Conservation (phyloP, 2,888 invertebrate species). For the Perithous albicinctus region DNA sequence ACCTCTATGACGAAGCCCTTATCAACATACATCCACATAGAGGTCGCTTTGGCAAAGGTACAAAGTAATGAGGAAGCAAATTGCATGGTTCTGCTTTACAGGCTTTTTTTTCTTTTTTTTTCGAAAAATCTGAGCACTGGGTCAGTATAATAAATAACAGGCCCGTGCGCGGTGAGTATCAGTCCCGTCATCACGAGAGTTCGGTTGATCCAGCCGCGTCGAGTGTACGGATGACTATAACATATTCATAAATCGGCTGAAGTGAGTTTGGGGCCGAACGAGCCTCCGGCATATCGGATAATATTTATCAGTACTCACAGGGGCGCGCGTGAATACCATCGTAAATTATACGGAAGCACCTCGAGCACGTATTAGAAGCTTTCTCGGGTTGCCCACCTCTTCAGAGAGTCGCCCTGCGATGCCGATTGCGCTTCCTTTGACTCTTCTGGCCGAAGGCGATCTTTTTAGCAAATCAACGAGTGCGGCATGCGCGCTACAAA, state of each 20-base stretch:
- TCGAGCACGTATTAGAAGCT: slow-evolving; percentile 58
- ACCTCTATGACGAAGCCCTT: too few relatives aligned
- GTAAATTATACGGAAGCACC: slow-evolving; percentile 68
- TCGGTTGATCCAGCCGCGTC: slow-evolving; percentile 1
- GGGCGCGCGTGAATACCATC: slow-evolving; percentile 30
- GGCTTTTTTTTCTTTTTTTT: neutral
- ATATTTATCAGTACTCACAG: slow-evolving; percentile 57
- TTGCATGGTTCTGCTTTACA: too few relatives aligned
- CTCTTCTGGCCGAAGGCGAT: slow-evolving; percentile 19
- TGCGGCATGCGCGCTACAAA: slow-evolving; percentile 13
- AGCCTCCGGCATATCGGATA: slow-evolving; percentile 62
- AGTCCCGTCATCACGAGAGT: slow-evolving; percentile 12
- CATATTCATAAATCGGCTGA: slow-evolving; percentile 44
- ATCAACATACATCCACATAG: too few relatives aligned
- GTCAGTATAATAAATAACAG: slow-evolving; percentile 14
- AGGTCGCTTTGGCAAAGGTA: too few relatives aligned
- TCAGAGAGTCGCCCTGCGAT: neutral
- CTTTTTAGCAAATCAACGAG: slow-evolving; percentile 31
- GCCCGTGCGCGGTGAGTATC: slow-evolving; percentile 10
- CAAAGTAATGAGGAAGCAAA: too few relatives aligned
- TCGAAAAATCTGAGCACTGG: neutral
- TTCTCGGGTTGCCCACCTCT: slow-evolving; percentile 9
- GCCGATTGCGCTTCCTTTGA: slow-evolving; percentile 43
- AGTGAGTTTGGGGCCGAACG: slow-evolving; percentile 22
- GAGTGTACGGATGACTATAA: slow-evolving; percentile 5